Base-by-base conservation (phyloP, 2,797 vertebrate genomes). In the Cercopithecus mitis region DNA sequence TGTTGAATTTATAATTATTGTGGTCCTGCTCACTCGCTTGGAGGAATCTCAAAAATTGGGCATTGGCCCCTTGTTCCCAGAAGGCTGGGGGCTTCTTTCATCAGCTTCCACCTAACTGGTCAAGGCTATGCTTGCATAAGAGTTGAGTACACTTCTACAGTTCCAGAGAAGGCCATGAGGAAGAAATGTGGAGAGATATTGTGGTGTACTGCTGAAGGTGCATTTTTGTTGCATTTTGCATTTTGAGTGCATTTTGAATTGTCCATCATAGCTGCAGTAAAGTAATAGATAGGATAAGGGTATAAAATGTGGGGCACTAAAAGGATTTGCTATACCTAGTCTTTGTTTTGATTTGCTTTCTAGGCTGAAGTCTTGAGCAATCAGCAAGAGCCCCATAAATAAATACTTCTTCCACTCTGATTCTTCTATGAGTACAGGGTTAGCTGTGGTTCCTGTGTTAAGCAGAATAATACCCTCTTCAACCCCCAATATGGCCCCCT, bases 141-240 rank as follows among this genome's bases (percentile, higher is more conserved):
- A 81, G 33, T 3, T 58, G 5, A 79, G 30, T 9, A 27, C 25
- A 19, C 20, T 64, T 84, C 72, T 72, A 19, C 3, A 52, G 55
- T 33, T 87, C 58, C 45, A 61, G 6, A n/a, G 58, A 77, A 67
- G 33, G 5, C 2, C 15, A 5, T 2, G 24, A 45, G 22, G 20
- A 58, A 73, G 6, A 58, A 64, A 88, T 47, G 22, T 47, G 33
- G 19, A 52, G 76, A 47, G 45, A 67, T 17, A 72, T 41, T 52
- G 27, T 4, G 25, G 0, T 11, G 0, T 15, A 52, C 4, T 30
- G 4, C 52, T 55, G 17, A 41, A 67, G 14, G 2, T 25, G 0
- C 7, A 27, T 45, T 64, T 45, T 75, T 15, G 67, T 5, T 45
- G 17, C 1, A 12, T 73, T 33, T 77, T 47, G 75, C 45, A 50